A percentile compares a stretch with the other conserved stretches of the same genome.
Conservation (phyloP, 2,888 invertebrate species). For the Sminthurides aquaticus region DNA sequence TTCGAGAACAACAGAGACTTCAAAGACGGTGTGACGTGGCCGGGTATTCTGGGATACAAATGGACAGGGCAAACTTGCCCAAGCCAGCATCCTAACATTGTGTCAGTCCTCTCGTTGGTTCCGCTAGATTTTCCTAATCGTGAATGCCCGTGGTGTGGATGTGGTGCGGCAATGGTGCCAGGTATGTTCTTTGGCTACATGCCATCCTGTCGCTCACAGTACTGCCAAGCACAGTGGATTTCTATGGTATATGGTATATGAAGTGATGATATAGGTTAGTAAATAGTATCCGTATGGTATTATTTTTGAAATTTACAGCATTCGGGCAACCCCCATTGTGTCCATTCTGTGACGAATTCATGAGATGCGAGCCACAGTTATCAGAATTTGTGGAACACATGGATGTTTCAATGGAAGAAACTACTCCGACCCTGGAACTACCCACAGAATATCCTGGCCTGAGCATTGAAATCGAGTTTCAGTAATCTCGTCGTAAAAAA, state of each 20-base stretch:
- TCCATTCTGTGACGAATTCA: slow-evolving; percentile 21
- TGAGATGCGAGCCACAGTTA: slow-evolving; percentile 5
- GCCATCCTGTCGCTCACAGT: neutral
- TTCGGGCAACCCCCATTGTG: slow-evolving; percentile 15
- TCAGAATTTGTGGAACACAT: neutral
- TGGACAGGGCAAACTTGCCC: slow-evolving; percentile 22
- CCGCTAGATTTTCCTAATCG: slow-evolving; percentile 7
- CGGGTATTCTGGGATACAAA: slow-evolving; percentile 17
- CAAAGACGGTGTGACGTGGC: neutral
- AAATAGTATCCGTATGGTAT: neutral
- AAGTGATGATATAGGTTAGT: too few relatives aligned
- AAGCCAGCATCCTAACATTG: slow-evolving; percentile 11
- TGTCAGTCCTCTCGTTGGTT: slow-evolving; percentile 18
- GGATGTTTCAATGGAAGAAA: neutral
- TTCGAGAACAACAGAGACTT: slow-evolving; percentile 5
- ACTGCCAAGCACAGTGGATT: neutral
- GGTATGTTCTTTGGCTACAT: slow-evolving; percentile 4
- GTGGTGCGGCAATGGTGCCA: slow-evolving; percentile 14
- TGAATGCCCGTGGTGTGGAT: slow-evolving; percentile 17
- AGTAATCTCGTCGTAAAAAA: neutral
- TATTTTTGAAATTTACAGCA: slow-evolving; percentile 8
- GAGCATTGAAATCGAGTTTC: neutral
- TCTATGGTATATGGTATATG: too few relatives aligned
- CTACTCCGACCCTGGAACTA: neutral
- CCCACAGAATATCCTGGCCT: neutral